These are phyloP conservation scores for Phengaris alcon DNA, from an alignment of 2,888 invertebrate genomes.

Conservation along the genomic window DNA sequence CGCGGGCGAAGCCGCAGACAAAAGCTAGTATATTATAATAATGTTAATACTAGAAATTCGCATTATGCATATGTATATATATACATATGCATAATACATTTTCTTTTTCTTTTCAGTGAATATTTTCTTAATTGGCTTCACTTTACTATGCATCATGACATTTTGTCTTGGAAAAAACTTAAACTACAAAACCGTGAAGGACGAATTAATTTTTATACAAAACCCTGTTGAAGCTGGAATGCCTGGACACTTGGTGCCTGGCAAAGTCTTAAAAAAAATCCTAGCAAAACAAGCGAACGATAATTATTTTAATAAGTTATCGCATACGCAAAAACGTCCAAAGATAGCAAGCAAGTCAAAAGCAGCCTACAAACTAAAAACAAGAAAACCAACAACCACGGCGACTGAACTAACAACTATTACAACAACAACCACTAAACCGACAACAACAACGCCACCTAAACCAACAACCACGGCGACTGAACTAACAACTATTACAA, in stretches of 20 bases:
- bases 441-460: conserved; percentile 6
- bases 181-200: conserved; percentile 32
- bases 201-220: conserved; percentile 50
- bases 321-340: neutral
- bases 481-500: neutral
- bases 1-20: too few species aligned
- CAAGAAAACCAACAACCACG: conserved; percentile 1
- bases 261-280: conserved; percentile 49
- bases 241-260: conserved; percentile 58
- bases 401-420: neutral
- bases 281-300: conserved; percentile 31
- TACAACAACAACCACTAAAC: neutral
- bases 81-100: too few species aligned
- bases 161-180: conserved; percentile 31
- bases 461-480: neutral
- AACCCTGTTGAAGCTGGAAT: conserved; percentile 55
- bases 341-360: too few species aligned
- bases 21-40: too few species aligned
- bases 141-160: neutral
- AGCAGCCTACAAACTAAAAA: neutral
- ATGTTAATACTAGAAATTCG: too few species aligned
- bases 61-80: too few species aligned
- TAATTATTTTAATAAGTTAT: neutral
- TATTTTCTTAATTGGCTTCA: neutral
- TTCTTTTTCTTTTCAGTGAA: conserved; percentile 9